A percentile compares a stretch with the other conserved stretches of the same genome.
Evolutionary conservation across 2,888 invertebrate genomes (phyloP).

Genomic region (Hyles lineata): DNA sequence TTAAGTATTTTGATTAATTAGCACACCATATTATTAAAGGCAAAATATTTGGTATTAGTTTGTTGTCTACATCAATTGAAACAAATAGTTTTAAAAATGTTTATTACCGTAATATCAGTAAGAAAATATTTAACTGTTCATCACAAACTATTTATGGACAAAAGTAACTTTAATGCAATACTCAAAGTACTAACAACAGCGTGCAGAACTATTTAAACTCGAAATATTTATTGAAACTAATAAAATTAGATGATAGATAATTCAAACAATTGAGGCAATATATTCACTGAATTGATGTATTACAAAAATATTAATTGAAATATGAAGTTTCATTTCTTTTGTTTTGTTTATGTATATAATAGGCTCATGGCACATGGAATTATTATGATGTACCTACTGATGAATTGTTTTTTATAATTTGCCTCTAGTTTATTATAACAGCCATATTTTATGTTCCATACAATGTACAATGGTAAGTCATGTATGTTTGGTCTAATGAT

Average conservation of each 20-base stretch:
- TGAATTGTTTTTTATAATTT: constrained; percentile 38
- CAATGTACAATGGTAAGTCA: constrained; percentile 64
- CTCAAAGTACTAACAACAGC: constrained; percentile 55
- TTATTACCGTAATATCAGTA: not conserved
- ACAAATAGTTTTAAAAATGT: not conserved
- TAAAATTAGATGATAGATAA: constrained; percentile 25
- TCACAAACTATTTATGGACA: constrained; percentile 15
- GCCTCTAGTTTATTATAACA: constrained; percentile 58
- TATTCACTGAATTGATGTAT: constrained; percentile 2
- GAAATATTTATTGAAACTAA: constrained; percentile 41
- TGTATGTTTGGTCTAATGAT: constrained; percentile 25
- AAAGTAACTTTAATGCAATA: constrained; percentile 42
- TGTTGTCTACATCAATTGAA: not conserved
- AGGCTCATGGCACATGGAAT: constrained; percentile 8
- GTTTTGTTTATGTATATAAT: not conserved
- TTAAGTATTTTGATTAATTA: constrained; percentile 10
- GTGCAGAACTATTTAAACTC: constrained; percentile 15
- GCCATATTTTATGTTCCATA: constrained; percentile 77
- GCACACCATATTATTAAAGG: not conserved
- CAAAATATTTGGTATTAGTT: not conserved
- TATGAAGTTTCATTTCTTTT: not conserved
- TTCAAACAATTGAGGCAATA: not conserved
- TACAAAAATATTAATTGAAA: not conserved
- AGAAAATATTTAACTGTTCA: constrained; percentile 12
- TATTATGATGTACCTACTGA: constrained; percentile 25